Percentiles rank a stretch among this genome's conserved stretches.
Evolutionary conservation across 2,113 vertebrate genomes (phyloP).

Genomic region (Arenaria interpres): DNA sequence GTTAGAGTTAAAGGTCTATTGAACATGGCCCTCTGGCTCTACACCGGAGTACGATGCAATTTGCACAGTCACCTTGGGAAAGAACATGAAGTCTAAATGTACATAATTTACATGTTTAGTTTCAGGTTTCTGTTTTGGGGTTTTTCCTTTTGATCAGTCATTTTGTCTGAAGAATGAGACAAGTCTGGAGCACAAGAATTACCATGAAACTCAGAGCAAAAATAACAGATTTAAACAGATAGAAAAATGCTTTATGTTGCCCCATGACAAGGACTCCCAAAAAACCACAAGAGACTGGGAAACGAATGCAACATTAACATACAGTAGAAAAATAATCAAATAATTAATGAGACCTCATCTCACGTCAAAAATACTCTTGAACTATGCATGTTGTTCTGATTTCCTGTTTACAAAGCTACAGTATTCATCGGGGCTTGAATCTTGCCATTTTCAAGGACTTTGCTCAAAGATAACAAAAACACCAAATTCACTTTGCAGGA

Average conservation of each 20-base stretch:
- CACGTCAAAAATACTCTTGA: background rate
- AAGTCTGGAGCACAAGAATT: background rate
- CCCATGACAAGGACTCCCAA: background rate
- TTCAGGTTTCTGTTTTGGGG: background rate
- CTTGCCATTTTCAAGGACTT: background rate
- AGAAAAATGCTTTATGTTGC: background rate
- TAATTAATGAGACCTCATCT: background rate
- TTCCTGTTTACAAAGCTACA: background rate
- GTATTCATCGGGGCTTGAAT: background rate
- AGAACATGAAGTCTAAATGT: background rate
- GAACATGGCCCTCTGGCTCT: background rate
- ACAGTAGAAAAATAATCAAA: background rate
- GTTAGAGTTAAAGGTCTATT: background rate
- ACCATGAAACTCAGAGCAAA: background rate
- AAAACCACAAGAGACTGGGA: background rate
- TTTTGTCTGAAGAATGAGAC: background rate
- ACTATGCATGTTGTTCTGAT: background rate
- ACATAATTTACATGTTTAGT: background rate
- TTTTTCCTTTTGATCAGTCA: background rate
- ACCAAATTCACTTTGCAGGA: background rate
- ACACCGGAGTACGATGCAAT: background rate
- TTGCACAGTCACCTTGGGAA: background rate
- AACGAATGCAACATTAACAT: background rate
- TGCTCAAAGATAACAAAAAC: background rate
- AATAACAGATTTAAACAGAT: background rate